Conservation (phyloP, 2,888 invertebrate genomes). For the Leptopilina drosophilae region DNA sequence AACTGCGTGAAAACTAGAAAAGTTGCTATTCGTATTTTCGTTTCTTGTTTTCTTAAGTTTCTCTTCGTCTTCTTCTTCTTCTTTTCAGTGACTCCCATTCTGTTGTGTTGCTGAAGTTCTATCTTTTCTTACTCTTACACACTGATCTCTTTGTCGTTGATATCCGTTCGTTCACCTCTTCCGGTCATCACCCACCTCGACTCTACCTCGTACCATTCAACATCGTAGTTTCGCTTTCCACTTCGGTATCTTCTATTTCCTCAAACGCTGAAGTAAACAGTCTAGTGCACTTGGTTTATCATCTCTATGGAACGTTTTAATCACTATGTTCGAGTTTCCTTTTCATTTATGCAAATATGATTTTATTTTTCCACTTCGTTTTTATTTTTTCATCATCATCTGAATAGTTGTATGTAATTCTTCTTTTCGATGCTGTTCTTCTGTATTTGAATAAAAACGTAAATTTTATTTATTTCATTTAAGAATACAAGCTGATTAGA, state of each 20-base stretch:
- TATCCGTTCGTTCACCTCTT: constrained; percentile 71
- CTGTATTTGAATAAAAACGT: neutral
- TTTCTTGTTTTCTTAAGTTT: constrained; percentile 1
- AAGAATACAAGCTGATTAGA: too few relatives aligned
- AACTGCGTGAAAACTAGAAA: neutral
- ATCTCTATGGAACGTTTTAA: neutral
- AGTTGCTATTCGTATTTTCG: neutral
- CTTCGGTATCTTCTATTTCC: neutral
- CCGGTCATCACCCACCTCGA: constrained; percentile 68
- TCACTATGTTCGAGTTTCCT: neutral
- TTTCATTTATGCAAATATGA: constrained; percentile 1
- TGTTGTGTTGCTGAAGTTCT: constrained; percentile 17
- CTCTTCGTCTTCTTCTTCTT: neutral
- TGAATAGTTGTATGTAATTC: neutral
- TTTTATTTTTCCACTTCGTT: neutral
- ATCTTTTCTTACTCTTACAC: constrained; percentile 46
- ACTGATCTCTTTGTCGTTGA: constrained; percentile 55
- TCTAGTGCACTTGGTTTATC: constrained; percentile 6
- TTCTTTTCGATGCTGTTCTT: neutral
- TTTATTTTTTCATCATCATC: too few relatives aligned
- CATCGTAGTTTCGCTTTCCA: constrained; percentile 23
- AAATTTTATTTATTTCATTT: neutral
- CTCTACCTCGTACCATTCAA: constrained; percentile 56
- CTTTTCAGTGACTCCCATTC: constrained; percentile 43
- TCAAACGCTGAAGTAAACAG: neutral